phyloP scores from a whole-genome alignment of 2,797 vertebrate genomes.

The Myoxocephalus aenaeus region DNA sequence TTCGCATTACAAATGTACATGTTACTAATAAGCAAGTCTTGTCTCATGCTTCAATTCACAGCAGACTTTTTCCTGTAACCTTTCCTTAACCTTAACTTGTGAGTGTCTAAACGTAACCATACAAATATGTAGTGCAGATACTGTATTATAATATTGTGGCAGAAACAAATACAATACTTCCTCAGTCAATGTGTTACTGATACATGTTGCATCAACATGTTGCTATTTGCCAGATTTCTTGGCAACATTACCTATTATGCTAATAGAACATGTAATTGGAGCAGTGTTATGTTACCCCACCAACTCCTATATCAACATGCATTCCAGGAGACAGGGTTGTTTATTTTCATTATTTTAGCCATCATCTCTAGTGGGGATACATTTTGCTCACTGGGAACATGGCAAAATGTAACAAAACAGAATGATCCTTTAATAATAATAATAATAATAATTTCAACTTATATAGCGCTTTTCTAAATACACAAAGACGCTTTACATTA shows the following conservation, averaged over 20 bases:
- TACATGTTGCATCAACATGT: neutral
- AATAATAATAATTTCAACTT: no score
- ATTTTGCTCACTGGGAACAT: neutral
- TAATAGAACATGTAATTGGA: neutral
- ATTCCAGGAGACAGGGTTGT: neutral
- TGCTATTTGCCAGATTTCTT: no score
- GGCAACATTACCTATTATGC: neutral
- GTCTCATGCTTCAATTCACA: neutral
- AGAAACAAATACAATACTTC: neutral
- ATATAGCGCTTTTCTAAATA: no score
- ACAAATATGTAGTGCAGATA: neutral
- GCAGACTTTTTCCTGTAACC: neutral
- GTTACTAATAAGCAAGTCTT: neutral
- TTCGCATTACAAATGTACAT: neutral
- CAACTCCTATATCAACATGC: neutral
- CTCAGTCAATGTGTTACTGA: neutral
- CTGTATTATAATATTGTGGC: neutral
- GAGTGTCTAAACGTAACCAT: neutral
- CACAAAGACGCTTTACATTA: no score
- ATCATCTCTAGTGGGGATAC: neutral
- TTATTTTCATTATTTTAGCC: neutral
- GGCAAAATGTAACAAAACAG: neutral
- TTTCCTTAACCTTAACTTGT: neutral
- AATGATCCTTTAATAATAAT: neutral
- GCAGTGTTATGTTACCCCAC: neutral